A percentile compares a stretch with the other conserved stretches of the same genome.
These are phyloP conservation scores for Rosalia funebris DNA, from an alignment of 2,888 invertebrate genomes.

Conservation along the genomic window DNA sequence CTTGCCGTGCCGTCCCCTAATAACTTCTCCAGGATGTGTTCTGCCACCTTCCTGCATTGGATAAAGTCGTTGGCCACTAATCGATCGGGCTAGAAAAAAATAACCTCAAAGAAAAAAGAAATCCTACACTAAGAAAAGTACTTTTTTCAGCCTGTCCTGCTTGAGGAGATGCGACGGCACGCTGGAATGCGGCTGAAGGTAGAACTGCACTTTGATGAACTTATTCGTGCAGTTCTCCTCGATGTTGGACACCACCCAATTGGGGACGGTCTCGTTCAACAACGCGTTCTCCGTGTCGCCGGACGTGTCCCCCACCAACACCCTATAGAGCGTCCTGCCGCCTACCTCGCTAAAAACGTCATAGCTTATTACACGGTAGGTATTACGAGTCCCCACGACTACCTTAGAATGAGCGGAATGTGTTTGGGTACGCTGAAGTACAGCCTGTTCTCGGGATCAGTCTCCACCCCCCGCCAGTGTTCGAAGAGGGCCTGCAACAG, in stretches of 20 bases:
- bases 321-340: conserved; percentile 91
- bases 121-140: conserved; percentile 61
- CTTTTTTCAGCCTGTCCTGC: conserved; percentile 83
- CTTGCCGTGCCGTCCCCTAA: conserved; percentile 79
- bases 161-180: conserved; percentile 72
- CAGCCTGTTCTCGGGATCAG: conserved; percentile 79
- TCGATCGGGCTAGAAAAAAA: conserved; percentile 78
- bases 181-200: conserved; percentile 91
- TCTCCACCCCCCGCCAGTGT: conserved; percentile 83
- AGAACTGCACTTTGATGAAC: conserved; percentile 97
- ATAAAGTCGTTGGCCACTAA: conserved; percentile 99
- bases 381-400: too few relatives aligned
- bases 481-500: conserved; percentile 94
- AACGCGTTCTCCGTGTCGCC: conserved; percentile 94
- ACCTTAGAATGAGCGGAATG: conserved; percentile 96
- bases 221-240: conserved; percentile 94
- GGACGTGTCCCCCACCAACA: conserved; percentile 89
- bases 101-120: not conserved
- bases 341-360: conserved; percentile 83
- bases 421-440: conserved; percentile 92
- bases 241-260: conserved; percentile 95
- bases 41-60: conserved; percentile 97
- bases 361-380: not conserved
- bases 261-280: conserved; percentile 92
- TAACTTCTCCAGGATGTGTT: conserved; percentile 97